Evolutionary conservation across 2,113 vertebrate genomes (phyloP).

Genomic region (Lates calcarifer): DNA sequence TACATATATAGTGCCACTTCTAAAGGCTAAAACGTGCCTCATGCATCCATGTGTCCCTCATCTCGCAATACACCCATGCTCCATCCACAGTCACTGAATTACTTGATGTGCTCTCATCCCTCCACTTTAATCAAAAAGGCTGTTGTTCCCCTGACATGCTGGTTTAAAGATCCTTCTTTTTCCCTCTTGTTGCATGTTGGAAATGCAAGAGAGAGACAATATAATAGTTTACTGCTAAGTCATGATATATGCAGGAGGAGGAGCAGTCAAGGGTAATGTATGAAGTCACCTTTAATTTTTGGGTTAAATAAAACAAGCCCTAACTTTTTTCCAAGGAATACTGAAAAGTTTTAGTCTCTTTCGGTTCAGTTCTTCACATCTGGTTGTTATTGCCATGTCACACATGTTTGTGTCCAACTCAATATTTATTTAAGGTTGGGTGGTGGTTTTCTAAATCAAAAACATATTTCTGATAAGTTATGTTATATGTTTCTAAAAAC

Average conservation of each 20-base stretch:
- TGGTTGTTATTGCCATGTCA: too few species aligned
- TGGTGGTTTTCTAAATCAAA: too few species aligned
- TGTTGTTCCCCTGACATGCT: not conserved
- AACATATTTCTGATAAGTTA: too few species aligned
- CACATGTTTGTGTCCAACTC: too few species aligned
- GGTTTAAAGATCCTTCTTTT: not conserved
- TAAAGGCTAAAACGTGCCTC: constrained; percentile 1
- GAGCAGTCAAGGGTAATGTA: not conserved
- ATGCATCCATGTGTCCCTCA: not conserved
- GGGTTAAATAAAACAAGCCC: not conserved
- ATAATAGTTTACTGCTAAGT: not conserved
- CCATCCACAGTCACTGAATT: not conserved
- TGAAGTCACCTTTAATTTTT: not conserved
- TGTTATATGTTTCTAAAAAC: too few species aligned
- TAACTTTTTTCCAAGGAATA: too few species aligned
- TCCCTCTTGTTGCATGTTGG: not conserved
- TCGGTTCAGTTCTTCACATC: too few species aligned
- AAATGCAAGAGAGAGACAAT: not conserved
- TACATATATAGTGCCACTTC: constrained; percentile 30
- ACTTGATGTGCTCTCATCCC: not conserved
- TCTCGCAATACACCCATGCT: not conserved
- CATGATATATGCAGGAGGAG: not conserved
- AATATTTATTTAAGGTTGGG: too few species aligned
- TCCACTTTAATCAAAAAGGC: not conserved
- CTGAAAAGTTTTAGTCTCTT: too few species aligned